Percentiles rank a stretch among this genome's conserved stretches.
Conservation (phyloP, 2,797 vertebrate genomes). For the Neostethus bicornis region DNA sequence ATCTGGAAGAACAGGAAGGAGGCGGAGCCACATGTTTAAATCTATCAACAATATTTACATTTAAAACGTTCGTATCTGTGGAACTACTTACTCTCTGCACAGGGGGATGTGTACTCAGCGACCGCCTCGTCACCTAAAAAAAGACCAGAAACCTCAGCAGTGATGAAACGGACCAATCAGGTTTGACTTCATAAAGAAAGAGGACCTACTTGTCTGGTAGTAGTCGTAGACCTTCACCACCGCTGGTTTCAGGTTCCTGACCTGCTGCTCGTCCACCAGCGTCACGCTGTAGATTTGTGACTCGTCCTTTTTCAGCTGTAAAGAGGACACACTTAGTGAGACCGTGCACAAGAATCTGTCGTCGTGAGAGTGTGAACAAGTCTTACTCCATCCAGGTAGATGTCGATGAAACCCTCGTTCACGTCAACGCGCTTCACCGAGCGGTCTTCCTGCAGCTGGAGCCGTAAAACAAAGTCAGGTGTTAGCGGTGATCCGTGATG, state of each 20-base stretch:
- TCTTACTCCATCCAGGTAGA: conserved; percentile 78
- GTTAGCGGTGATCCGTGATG: too few relatives aligned
- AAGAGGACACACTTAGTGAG: not conserved
- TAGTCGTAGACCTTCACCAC: conserved; percentile 79
- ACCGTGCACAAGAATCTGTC: not conserved
- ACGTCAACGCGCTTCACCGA: conserved; percentile 75
- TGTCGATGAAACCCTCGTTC: conserved; percentile 67
- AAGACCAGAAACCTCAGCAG: not conserved
- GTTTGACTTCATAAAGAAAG: not conserved
- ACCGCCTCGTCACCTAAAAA: conserved; percentile 72
- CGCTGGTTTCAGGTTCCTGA: conserved; percentile 77
- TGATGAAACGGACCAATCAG: not conserved
- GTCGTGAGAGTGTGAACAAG: not conserved
- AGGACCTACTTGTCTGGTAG: conserved; percentile 78
- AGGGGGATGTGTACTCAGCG: conserved; percentile 72
- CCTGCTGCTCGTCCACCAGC: conserved; percentile 54
- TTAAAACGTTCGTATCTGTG: not conserved
- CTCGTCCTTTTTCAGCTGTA: conserved; percentile 66
- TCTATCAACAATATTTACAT: too few relatives aligned
- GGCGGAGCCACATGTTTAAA: too few relatives aligned
- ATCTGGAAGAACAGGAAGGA: too few relatives aligned
- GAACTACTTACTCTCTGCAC: conserved; percentile 65
- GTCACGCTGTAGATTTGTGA: conserved; percentile 40
- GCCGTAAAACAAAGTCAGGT: conserved; percentile 14
- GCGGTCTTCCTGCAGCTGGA: conserved; percentile 51